phyloP scores from a whole-genome alignment of 2,888 invertebrate species.

The Drosophila emarginata region DNA sequence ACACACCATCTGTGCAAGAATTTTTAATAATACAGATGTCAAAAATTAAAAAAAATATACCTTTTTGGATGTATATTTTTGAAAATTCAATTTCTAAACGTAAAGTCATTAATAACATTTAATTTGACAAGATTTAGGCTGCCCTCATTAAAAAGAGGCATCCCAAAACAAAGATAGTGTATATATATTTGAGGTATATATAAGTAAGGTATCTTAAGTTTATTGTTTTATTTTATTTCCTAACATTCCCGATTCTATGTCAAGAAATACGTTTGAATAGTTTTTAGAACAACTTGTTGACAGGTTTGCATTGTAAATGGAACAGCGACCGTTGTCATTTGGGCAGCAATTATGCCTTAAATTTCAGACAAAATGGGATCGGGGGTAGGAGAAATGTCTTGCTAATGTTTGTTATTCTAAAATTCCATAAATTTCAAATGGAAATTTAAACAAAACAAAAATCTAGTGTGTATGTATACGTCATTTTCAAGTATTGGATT shows the following conservation, averaged over 20 bases:
- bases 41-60: background rate
- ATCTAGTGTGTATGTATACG: slow-evolving; percentile 1
- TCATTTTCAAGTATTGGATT: slow-evolving; percentile 1
- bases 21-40: background rate
- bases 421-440: slow-evolving; percentile 41
- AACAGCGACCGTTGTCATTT: slow-evolving; percentile 41
- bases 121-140: slow-evolving; percentile 7
- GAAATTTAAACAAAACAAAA: slow-evolving; percentile 41
- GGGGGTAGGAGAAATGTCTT: slow-evolving; percentile 32
- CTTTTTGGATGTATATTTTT: background rate
- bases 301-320: slow-evolving; percentile 27
- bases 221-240: slow-evolving; percentile 1
- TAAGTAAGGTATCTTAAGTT: background rate
- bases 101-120: slow-evolving; percentile 2
- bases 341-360: slow-evolving; percentile 44
- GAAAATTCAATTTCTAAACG: background rate
- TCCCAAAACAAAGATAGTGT: background rate
- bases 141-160: background rate
- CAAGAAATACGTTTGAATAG: slow-evolving; percentile 35
- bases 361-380: slow-evolving; percentile 44
- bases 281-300: slow-evolving; percentile 43
- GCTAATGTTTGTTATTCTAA: slow-evolving; percentile 14
- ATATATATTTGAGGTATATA: background rate
- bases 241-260: background rate
- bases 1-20: background rate